phyloP scores from a whole-genome alignment of 2,888 invertebrate genomes.

The Bombylius discolor region DNA sequence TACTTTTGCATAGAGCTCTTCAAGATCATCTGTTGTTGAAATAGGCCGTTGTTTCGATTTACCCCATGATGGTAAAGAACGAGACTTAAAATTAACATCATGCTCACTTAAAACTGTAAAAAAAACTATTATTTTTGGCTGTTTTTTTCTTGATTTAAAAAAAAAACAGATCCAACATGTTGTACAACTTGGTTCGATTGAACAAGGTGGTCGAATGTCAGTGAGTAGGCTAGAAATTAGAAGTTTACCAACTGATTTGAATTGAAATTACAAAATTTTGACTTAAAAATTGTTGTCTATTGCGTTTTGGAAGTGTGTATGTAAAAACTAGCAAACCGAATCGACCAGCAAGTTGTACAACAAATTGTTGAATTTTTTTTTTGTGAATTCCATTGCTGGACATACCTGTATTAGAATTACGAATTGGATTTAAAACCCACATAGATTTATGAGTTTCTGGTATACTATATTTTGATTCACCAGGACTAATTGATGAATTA shows the following conservation, averaged over 20 bases:
- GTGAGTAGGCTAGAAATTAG: no score
- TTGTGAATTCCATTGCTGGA: background rate
- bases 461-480: slow-evolving; percentile 13
- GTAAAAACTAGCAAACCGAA: no score
- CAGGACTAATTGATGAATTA: slow-evolving; percentile 10
- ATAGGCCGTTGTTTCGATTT: slow-evolving; percentile 49
- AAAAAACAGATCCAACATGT: no score
- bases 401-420: slow-evolving; percentile 52
- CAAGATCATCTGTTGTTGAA: slow-evolving; percentile 54
- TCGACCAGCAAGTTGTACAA: background rate
- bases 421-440: slow-evolving; percentile 25
- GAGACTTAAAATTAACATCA: slow-evolving; percentile 42
- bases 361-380: background rate
- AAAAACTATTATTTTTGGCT: no score
- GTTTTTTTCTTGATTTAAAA: no score
- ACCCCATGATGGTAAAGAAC: slow-evolving; percentile 60
- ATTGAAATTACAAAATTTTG: no score
- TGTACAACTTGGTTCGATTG: no score
- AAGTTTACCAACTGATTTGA: no score
- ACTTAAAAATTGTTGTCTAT: no score
- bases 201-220: no score
- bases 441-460: slow-evolving; percentile 19
- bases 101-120: slow-evolving; percentile 46
- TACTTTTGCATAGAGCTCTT: slow-evolving; percentile 58
- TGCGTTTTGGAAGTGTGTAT: no score